Conservation (phyloP, 2,797 vertebrate species). For the Philypnodon macrostomus region DNA sequence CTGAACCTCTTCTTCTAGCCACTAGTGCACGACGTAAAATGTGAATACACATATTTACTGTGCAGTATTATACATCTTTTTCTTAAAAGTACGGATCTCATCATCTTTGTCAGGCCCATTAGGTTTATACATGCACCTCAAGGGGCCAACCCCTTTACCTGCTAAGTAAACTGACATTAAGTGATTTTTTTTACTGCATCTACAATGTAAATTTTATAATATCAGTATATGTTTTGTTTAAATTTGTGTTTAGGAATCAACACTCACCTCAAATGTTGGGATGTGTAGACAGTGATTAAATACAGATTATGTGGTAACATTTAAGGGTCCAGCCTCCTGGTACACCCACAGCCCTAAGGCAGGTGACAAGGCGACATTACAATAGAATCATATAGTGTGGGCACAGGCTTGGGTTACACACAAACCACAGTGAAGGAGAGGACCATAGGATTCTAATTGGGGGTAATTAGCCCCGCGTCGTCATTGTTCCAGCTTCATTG, state of each 20-base stretch:
- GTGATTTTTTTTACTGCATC: slow-evolving; percentile 44
- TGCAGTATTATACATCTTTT: slow-evolving; percentile 57
- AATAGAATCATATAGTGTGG: slow-evolving; percentile 21
- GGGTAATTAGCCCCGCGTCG: slow-evolving; percentile 65
- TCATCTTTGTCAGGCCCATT: slow-evolving; percentile 72
- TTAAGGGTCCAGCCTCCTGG: not conserved
- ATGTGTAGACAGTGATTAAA: not conserved
- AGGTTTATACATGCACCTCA: slow-evolving; percentile 62
- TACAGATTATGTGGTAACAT: slow-evolving; percentile 12
- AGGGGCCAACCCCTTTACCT: slow-evolving; percentile 57
- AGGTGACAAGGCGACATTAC: slow-evolving; percentile 15
- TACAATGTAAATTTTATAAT: too few relatives aligned
- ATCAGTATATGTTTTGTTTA: too few relatives aligned
- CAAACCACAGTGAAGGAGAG: slow-evolving; percentile 39
- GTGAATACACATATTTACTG: slow-evolving; percentile 37
- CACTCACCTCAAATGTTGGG: not conserved
- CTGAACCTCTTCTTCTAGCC: too few relatives aligned
- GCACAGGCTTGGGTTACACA: slow-evolving; percentile 57
- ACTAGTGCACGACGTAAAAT: too few relatives aligned
- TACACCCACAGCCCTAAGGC: slow-evolving; percentile 9
- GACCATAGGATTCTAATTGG: slow-evolving; percentile 69
- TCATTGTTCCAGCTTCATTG: slow-evolving; percentile 69
- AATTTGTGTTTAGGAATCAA: too few relatives aligned
- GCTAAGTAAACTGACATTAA: slow-evolving; percentile 59
- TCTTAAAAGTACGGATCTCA: slow-evolving; percentile 79